Evolutionary conservation across 2,797 vertebrate genomes (phyloP).

Genomic region (Carapus acus): DNA sequence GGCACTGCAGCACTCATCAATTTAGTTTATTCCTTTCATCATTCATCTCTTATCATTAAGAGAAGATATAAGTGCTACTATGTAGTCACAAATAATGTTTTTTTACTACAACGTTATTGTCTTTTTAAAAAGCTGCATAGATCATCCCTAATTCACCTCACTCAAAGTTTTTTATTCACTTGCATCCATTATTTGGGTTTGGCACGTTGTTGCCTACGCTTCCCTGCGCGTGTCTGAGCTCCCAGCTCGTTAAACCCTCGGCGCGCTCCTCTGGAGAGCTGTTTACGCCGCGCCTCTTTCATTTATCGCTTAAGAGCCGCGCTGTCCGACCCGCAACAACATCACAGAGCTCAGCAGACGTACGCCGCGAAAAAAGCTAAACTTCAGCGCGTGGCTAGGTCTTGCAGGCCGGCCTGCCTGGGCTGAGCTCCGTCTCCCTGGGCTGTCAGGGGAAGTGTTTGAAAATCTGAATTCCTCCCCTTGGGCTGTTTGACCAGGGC

Average conservation of each 20-base stretch:
- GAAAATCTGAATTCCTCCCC: constrained; percentile 25
- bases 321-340: neutral
- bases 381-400: constrained; percentile 12
- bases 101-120: constrained; percentile 15
- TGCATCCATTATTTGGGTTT: constrained; percentile 35
- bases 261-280: neutral
- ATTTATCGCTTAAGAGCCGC: constrained; percentile 5
- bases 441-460: constrained; percentile 41
- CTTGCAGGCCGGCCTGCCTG: constrained; percentile 18
- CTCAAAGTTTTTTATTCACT: constrained; percentile 15
- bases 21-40: neutral
- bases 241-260: constrained; percentile 1
- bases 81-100: constrained; percentile 5
- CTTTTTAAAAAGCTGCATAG: constrained; percentile 8
- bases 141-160: constrained; percentile 15
- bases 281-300: constrained; percentile 5
- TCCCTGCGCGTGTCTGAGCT: neutral
- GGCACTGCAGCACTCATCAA: neutral
- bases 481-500: constrained; percentile 15
- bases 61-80: constrained; percentile 2
- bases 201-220: neutral
- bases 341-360: constrained; percentile 18
- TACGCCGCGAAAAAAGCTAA: neutral
- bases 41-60: constrained; percentile 13
- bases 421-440: constrained; percentile 15